These are phyloP conservation scores for Cheilosia pagana DNA, from an alignment of 2,888 invertebrate genomes.

Conservation along the genomic window DNA sequence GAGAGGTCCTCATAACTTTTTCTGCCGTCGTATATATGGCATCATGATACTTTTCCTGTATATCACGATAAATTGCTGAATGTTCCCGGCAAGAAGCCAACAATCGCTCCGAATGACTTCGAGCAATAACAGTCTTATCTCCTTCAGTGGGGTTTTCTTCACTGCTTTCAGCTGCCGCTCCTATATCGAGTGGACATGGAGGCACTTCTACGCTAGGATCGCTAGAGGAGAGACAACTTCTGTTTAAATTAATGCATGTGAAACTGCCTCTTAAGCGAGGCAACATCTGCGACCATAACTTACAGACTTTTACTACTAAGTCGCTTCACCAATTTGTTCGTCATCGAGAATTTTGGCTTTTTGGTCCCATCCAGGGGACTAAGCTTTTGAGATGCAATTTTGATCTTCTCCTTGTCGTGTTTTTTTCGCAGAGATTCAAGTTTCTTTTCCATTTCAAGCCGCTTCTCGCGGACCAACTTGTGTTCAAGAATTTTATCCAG, in stretches of 20 bases:
- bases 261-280: constrained; percentile 64
- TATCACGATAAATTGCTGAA: constrained; percentile 88
- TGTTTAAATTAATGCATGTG: constrained; percentile 79
- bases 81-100: constrained; percentile 88
- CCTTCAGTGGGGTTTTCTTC: constrained; percentile 79
- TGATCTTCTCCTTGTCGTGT: constrained; percentile 90
- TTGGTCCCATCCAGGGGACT: constrained; percentile 86
- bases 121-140: constrained; percentile 78
- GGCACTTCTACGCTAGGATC: constrained; percentile 83
- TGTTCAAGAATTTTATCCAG: constrained; percentile 91
- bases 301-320: constrained; percentile 92
- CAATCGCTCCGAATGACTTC: constrained; percentile 87
- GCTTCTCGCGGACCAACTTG: constrained; percentile 93
- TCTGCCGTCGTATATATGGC: constrained; percentile 90
- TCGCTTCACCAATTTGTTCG: constrained; percentile 89
- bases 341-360: constrained; percentile 89
- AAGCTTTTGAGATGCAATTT: constrained; percentile 85
- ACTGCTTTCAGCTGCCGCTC: constrained; percentile 83
- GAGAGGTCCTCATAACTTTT: constrained; percentile 91
- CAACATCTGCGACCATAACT: constrained; percentile 81
- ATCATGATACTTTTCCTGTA: constrained; percentile 94
- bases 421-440: constrained; percentile 92
- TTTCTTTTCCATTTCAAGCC: constrained; percentile 93
- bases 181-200: constrained; percentile 84
- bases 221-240: constrained; percentile 82